Evolutionary conservation across 2,797 vertebrate genomes (phyloP).

Genomic region (Pseudomugil tenellus): DNA sequence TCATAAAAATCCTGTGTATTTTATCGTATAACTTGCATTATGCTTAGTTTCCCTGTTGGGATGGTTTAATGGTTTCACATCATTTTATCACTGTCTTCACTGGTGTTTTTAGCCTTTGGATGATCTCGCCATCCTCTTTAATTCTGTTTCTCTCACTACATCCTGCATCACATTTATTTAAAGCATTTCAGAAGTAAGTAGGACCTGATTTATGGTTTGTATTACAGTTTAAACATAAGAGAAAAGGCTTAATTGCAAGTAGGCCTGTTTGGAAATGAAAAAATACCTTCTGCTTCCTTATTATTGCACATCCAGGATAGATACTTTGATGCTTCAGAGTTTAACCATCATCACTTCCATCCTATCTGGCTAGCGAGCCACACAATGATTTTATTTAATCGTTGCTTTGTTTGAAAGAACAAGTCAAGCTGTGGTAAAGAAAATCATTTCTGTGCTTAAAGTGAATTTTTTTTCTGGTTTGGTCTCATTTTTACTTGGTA

Average conservation of each 20-base stretch:
- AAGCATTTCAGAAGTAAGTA: not conserved
- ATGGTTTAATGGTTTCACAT: conserved; percentile 37
- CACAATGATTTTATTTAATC: not conserved
- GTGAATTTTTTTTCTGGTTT: no score
- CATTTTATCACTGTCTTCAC: conserved; percentile 60
- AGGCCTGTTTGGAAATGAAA: not conserved
- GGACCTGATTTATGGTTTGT: not conserved
- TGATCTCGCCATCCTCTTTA: conserved; percentile 41
- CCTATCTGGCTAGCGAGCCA: not conserved
- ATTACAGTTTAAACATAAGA: not conserved
- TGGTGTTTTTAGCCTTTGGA: conserved; percentile 40
- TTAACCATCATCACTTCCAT: not conserved
- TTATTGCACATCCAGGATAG: not conserved
- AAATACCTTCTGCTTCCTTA: no score
- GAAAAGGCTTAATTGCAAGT: not conserved
- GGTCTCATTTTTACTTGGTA: not conserved
- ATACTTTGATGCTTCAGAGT: not conserved
- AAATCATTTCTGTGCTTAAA: no score
- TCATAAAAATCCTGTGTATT: not conserved
- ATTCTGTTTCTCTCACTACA: not conserved
- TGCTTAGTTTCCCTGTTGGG: conserved; percentile 19
- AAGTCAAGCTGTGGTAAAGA: no score
- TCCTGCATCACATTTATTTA: not conserved
- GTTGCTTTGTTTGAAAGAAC: not conserved
- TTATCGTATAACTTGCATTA: not conserved